Evolutionary conservation across 2,113 vertebrate genomes (phyloP).

Genomic region (Tupaia tana): DNA sequence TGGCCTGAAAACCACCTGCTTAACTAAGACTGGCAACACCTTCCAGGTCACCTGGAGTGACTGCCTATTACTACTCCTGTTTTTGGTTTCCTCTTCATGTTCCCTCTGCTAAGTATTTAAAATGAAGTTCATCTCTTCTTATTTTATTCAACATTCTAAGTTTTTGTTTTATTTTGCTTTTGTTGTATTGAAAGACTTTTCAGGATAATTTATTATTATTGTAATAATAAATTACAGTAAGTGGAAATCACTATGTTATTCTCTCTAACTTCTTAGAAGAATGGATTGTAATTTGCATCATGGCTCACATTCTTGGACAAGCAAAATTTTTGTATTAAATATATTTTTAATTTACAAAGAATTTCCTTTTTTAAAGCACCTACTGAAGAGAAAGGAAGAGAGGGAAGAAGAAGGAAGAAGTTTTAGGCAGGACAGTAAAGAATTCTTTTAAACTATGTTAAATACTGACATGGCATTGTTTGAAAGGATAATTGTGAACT

Average conservation of each 20-base stretch:
- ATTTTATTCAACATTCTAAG: slow-evolving; percentile 17
- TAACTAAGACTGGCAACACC: neutral
- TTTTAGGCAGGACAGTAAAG: neutral
- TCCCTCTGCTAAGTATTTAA: neutral
- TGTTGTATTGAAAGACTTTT: neutral
- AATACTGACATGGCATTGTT: neutral
- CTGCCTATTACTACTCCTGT: neutral
- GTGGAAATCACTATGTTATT: neutral
- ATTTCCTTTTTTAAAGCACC: slow-evolving; percentile 32
- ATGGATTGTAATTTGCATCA: neutral
- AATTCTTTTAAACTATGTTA: slow-evolving; percentile 46
- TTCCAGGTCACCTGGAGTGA: neutral
- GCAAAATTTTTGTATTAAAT: slow-evolving; percentile 28
- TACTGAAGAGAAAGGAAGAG: neutral
- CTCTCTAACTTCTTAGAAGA: slow-evolving; percentile 33
- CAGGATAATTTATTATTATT: neutral
- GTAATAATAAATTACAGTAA: neutral
- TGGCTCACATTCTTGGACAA: neutral
- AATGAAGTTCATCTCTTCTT: neutral
- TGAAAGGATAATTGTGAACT: neutral
- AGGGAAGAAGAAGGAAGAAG: neutral
- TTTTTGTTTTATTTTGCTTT: neutral
- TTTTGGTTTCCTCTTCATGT: neutral
- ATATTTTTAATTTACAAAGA: slow-evolving; percentile 46
- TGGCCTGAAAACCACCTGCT: neutral